Base-by-base conservation (phyloP, 1,140 invertebrate species). In the Phymorhynchus buccinoides region DNA sequence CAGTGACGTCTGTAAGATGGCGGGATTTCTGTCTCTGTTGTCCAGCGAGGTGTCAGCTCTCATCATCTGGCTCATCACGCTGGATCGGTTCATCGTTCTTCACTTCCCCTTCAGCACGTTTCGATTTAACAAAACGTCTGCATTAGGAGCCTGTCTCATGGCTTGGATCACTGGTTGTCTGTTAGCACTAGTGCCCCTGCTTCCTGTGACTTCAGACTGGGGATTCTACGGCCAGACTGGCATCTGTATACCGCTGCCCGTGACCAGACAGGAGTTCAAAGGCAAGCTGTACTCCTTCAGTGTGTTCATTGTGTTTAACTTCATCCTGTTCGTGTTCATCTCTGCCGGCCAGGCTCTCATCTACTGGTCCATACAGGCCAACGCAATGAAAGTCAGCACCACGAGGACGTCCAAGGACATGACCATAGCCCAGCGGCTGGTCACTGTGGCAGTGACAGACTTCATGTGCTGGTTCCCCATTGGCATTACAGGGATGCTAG, bases 11-110 rank as follows among this genome's bases (percentile, higher is more conserved):
- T 85, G 84, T 37, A 66, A 80, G 7, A 62, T 78, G 27, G 84
- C 84, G 6, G 84, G 84, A 1, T 85, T 85, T 81, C 79, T 85
- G 32, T 85, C 77, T 30, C 42, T 85, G 14, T n/a, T 85, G 78
- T 85, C 84, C 78, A 81, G 79, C 48, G 79, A 85, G 41, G 77
- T 75, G 9, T 85, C 84, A 35, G 84, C 84, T 7, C 22, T 85
- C 22, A 78, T 81, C 39, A 85, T 85, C 37, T 81, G 73, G 4
- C 39, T 85, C 0, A 90, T 92, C 16, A 90, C 91, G 1, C 12
- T 89, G 1, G 84, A 85, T 16, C 78, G 84, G 41, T 75, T 85
- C 37, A 16, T 85, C 30, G 84, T 79, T 4, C 41, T 85, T 7
- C 37, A 42, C 22, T 81, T 85, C 66, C 84, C 84, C 14, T 80